phyloP scores from a whole-genome alignment of 2,888 invertebrate species.

The Erebia ligea region DNA sequence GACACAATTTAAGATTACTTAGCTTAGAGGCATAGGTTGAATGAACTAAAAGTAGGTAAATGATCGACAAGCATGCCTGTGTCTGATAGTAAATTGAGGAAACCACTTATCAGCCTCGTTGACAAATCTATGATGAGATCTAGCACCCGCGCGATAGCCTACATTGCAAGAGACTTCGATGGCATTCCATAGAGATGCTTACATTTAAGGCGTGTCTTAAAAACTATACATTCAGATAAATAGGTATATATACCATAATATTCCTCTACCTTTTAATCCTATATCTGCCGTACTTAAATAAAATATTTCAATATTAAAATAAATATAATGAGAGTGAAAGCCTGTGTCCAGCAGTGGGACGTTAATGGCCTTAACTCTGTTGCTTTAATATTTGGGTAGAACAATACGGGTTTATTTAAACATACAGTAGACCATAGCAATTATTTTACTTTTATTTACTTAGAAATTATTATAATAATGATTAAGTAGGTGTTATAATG shows the following conservation, averaged over 20 bases:
- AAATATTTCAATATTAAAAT: too few species aligned
- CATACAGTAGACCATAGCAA: too few species aligned
- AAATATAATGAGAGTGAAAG: too few species aligned
- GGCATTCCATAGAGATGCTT: slow-evolving; percentile 33
- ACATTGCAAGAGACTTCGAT: slow-evolving; percentile 43
- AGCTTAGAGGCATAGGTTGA: slow-evolving; percentile 50
- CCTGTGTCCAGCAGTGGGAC: too few species aligned
- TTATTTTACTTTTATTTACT: too few species aligned
- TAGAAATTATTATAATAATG: too few species aligned
- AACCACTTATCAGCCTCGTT: slow-evolving; percentile 69
- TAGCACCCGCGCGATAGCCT: slow-evolving; percentile 56
- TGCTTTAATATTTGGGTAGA: too few species aligned
- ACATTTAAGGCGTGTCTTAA: not conserved
- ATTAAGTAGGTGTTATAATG: too few species aligned
- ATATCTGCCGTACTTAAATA: too few species aligned
- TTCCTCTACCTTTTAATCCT: not conserved
- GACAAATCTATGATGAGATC: slow-evolving; percentile 71
- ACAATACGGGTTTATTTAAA: too few species aligned
- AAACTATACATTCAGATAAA: not conserved
- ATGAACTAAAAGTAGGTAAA: slow-evolving; percentile 71
- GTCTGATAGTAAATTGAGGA: slow-evolving; percentile 73
- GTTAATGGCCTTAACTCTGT: too few species aligned
- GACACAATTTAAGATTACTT: not conserved
- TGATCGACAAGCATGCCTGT: slow-evolving; percentile 64
- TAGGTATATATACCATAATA: not conserved